Evolutionary conservation across 2,888 invertebrate species (phyloP).

Genomic region (Parnassius mnemosyne): DNA sequence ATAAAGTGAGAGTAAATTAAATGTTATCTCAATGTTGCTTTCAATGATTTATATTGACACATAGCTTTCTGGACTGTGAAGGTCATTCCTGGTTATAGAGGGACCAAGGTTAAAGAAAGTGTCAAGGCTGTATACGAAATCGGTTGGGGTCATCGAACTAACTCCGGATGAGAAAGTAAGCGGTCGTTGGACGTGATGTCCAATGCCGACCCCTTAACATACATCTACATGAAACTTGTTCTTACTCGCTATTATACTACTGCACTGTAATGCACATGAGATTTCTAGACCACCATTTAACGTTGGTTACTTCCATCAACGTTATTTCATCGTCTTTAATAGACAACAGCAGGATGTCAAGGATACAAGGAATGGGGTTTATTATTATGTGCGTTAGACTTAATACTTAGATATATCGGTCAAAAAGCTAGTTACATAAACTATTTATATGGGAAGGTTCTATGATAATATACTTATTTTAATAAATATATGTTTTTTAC

Average conservation of each 20-base stretch:
- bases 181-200: conserved; percentile 48
- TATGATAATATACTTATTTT: too few relatives aligned
- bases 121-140: conserved; percentile 79
- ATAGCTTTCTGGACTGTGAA: conserved; percentile 47
- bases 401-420: conserved; percentile 72
- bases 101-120: conserved; percentile 76
- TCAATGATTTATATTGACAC: conserved; percentile 51
- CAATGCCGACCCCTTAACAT: conserved; percentile 72
- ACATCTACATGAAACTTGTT: conserved; percentile 68
- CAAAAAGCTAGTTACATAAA: conserved; percentile 74
- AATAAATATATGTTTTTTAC: too few relatives aligned
- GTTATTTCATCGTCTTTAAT: too few relatives aligned
- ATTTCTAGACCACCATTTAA: conserved; percentile 46
- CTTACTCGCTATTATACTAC: conserved; percentile 45
- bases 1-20: conserved; percentile 72
- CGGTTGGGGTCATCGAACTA: conserved; percentile 69
- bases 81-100: conserved; percentile 55
- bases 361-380: conserved; percentile 44
- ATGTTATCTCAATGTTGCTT: conserved; percentile 59
- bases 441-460: conserved; percentile 31
- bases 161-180: conserved; percentile 72
- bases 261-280: conserved; percentile 34
- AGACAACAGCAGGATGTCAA: conserved; percentile 25
- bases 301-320: too few relatives aligned
- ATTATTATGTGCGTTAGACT: conserved; percentile 67